Base-by-base conservation (phyloP, 2,888 invertebrate species). In the Mesoligia furuncula region DNA sequence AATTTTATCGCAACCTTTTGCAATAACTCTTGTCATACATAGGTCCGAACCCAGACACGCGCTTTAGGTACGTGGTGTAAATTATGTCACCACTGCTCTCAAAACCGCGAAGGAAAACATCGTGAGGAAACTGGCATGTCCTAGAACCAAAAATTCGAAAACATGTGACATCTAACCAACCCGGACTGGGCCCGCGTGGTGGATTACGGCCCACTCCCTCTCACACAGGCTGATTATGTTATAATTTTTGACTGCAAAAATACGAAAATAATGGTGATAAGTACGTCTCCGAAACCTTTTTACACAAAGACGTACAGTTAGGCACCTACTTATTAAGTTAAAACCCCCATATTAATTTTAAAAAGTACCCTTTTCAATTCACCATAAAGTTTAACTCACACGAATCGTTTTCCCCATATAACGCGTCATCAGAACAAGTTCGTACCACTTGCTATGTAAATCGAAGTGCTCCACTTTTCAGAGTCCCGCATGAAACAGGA, bases 391-490 rank as follows among this genome's bases (percentile, higher is more conserved):
- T 79, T 73, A 9, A 27, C 24, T 36, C 66, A 67, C 54, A 75
- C 48, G n/a, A 42, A 39, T 54, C 80, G 74, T 45, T 80, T 74
- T n/a, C 9, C 8, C 24, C 11, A 48, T 67, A 67, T 67, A 82
- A 77, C 62, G 80, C 62, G 57, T 42, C 45, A 13, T 72, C 73
- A 36, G 73, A 27, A 65, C 71, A 61, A 77, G n/a, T 71, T 68
- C 61, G 62, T n/a, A 61, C 57, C 48, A 64, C 61, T 65, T 67
- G 70, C 74, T 74, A 83, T 84, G 84, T 77, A 83, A 84, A 83
- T 83, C 64, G 64, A 73, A 77, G 70, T 71, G 80, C 57, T 67
- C 73, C 54, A 84, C 77, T 80, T 84, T 80, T 80, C 75, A 74
- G 80, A 76, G 59, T 68, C 64, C 80, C 69, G 66, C 69, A 76